phyloP scores from a whole-genome alignment of 2,888 invertebrate genomes.

The Spilosoma lubricipeda region DNA sequence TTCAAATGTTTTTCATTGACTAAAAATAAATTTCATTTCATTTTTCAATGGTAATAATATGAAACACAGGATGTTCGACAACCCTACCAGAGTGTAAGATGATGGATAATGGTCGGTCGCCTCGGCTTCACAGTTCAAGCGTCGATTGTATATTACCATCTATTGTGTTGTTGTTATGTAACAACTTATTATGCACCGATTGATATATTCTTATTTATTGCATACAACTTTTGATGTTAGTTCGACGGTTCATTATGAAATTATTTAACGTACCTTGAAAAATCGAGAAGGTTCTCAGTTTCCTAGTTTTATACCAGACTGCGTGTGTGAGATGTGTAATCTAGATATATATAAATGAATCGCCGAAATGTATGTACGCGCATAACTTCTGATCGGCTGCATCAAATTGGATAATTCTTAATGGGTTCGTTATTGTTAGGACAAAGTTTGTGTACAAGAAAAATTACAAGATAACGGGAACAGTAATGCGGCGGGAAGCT shows the following conservation, averaged over 20 bases:
- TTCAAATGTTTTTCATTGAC: no score
- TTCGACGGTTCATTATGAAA: slow-evolving; percentile 16
- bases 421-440: no score
- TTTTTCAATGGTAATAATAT: neutral
- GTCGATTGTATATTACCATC: slow-evolving; percentile 39
- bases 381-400: no score
- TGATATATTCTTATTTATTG: slow-evolving; percentile 28
- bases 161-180: slow-evolving; percentile 35
- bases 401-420: no score
- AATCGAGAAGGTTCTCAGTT: neutral
- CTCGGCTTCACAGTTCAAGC: slow-evolving; percentile 36
- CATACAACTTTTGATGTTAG: slow-evolving; percentile 20
- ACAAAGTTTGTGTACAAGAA: no score
- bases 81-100: slow-evolving; percentile 43
- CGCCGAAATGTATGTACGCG: no score
- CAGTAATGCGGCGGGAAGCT: no score
- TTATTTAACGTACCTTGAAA: neutral
- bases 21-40: neutral
- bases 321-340: no score
- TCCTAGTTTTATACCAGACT: neutral
- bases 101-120: slow-evolving; percentile 57
- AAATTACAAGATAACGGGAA: no score
- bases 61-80: slow-evolving; percentile 17
- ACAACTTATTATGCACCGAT: slow-evolving; percentile 36
- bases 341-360: no score